phyloP scores from a whole-genome alignment of 2,888 invertebrate species.

The Poecilus cupreus region DNA sequence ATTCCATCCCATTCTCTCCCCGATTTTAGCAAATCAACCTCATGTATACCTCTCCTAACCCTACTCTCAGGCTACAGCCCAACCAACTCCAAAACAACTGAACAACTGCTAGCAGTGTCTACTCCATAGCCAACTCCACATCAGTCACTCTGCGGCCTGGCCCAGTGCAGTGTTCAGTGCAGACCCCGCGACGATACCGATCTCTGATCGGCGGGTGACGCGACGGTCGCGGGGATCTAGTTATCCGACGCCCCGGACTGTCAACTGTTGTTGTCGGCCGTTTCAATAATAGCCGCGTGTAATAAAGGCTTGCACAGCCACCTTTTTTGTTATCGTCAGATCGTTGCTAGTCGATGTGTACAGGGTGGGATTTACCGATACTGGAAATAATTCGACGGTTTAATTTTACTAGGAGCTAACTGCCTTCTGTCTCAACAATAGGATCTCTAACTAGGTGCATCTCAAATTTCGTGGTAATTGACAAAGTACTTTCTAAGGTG shows the following conservation, averaged over 20 bases:
- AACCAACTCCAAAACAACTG: background rate
- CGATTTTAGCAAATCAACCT: too few species aligned
- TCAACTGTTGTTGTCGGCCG: conserved; percentile 55
- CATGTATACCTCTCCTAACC: background rate
- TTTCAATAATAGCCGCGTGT: conserved; percentile 56
- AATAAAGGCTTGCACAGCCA: conserved; percentile 58
- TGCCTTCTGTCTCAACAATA: too few species aligned
- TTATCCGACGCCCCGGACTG: conserved; percentile 56
- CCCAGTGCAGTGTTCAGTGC: background rate
- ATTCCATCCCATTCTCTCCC: too few species aligned
- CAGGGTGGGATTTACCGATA: background rate
- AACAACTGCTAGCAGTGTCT: too few species aligned
- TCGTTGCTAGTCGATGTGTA: background rate
- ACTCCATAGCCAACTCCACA: background rate
- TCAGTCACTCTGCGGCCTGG: background rate
- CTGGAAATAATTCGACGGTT: too few species aligned
- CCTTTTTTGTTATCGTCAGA: conserved; percentile 48
- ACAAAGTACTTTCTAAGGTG: too few species aligned
- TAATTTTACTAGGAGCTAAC: too few species aligned
- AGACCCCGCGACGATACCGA: conserved; percentile 6
- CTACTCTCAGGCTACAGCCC: too few species aligned
- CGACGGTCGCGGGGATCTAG: conserved; percentile 39
- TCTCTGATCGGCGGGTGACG: conserved; percentile 15
- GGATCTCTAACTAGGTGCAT: too few species aligned
- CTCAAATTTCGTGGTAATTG: too few species aligned